Evolutionary conservation across 2,797 vertebrate species (phyloP).

Genomic region (Graptemys geographica): DNA sequence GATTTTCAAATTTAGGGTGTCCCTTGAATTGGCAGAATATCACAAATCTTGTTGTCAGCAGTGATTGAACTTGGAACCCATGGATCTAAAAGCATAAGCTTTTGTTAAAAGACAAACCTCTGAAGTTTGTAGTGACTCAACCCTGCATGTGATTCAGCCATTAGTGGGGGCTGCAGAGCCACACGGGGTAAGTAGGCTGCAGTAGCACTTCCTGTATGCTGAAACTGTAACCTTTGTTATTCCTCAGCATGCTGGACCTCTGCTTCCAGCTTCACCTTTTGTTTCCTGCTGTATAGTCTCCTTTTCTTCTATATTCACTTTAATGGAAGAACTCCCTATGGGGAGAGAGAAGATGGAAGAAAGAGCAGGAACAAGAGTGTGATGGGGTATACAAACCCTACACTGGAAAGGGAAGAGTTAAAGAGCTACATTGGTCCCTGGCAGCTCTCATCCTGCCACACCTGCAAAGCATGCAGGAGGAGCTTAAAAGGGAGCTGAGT

Average conservation of each 20-base stretch:
- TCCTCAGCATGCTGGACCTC: background rate
- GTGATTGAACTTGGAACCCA: background rate
- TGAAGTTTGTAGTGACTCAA: background rate
- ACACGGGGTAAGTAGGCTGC: background rate
- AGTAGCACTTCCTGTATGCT: background rate
- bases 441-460: too few species aligned
- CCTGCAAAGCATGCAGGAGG: too few species aligned
- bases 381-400: too few species aligned
- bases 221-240: background rate
- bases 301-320: background rate
- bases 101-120: background rate
- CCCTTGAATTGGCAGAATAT: background rate
- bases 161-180: background rate
- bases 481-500: too few species aligned
- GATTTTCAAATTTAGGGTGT: background rate
- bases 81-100: background rate
- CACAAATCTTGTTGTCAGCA: background rate
- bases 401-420: too few species aligned
- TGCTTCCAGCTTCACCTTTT: background rate
- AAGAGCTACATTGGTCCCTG: too few species aligned
- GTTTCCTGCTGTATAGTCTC: background rate
- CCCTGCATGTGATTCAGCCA: fast-evolving
- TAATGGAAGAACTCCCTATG: background rate
- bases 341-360: background rate
- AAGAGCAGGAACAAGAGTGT: background rate